Base-by-base conservation (phyloP, 2,797 vertebrate genomes). In the Coccyzus lansbergi region DNA sequence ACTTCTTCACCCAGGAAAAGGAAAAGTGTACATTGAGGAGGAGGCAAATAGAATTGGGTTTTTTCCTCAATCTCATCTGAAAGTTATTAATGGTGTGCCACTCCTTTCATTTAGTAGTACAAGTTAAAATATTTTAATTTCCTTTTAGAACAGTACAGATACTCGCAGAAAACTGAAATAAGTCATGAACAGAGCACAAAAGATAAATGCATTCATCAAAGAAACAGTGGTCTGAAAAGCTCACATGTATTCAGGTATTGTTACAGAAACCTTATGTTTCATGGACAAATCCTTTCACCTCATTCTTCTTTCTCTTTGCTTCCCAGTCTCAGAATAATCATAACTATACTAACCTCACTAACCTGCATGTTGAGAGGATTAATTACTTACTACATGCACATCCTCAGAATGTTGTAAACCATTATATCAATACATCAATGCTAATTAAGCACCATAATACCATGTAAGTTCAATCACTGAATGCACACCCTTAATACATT, bases 371-470 rank as follows among this genome's bases (percentile, higher is more conserved):
- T 88, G 33, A 52, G 36, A 88, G 49, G 29, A 76, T 74, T 77
- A 63, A 82, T 84, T 79, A 25, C 33, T 60, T 52, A 77, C 77
- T 67, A 64, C 10, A 42, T 31, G 40, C 49, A 79, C 44, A 67
- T 69, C 44, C 38, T 83, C 52, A 28, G 63, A 91, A 48, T 34
- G 16, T 29, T 88, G 42, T 79, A 82, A 88, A 93, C 48, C 2
- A 2, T 69, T 93, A 6, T 67, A 88, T 82, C 74, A 82, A 90
- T 86, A 82, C 33, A 95, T 82, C 76, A 91, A 72, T 72, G 67
- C 11, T 72, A 91, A 94, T 94, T 94, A 94, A 84, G 31, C 5
- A 20, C 11, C 67, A 92, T 65, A 90, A 72, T 79, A 77, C 29
- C 40, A 76, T 33, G 24, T n/a, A 82, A 86, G 8, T 83, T 65